Percentiles rank a stretch among this genome's conserved stretches.
These are phyloP conservation scores for Chymomyza fuscimana DNA, from an alignment of 2,888 invertebrate species.

Conservation along the genomic window DNA sequence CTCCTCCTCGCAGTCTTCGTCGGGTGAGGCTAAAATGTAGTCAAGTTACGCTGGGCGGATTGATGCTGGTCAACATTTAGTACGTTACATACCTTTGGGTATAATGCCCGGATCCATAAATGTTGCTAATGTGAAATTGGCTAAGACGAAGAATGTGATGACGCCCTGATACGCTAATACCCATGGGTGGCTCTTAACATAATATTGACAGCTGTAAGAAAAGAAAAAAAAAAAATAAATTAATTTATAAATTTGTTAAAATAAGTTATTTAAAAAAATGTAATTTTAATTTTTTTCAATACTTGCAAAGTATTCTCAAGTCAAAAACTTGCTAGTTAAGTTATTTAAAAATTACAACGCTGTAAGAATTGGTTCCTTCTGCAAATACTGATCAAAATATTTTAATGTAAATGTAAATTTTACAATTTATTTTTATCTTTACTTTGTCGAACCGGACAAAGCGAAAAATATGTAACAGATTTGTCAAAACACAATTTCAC, in stretches of 20 bases:
- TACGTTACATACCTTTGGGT: slow-evolving; percentile 90
- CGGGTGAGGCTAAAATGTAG: slow-evolving; percentile 88
- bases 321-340: no score
- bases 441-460: no score
- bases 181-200: slow-evolving; percentile 91
- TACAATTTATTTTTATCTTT: no score
- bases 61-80: slow-evolving; percentile 39
- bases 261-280: not conserved
- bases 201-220: slow-evolving; percentile 90
- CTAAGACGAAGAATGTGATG: slow-evolving; percentile 97
- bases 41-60: slow-evolving; percentile 65
- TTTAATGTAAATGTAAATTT: no score
- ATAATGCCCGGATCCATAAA: slow-evolving; percentile 99
- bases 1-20: slow-evolving; percentile 98
- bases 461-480: no score
- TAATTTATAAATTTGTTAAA: not conserved
- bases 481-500: no score
- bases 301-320: no score
- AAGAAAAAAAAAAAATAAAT: slow-evolving; percentile 1
- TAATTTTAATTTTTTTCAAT: no score
- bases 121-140: slow-evolving; percentile 99
- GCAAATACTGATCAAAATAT: no score
- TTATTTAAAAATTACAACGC: no score
- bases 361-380: no score
- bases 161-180: slow-evolving; percentile 95